A percentile compares a stretch with the other conserved stretches of the same genome.
Conservation (phyloP, 2,888 invertebrate species). For the Ochlodes sylvanus region DNA sequence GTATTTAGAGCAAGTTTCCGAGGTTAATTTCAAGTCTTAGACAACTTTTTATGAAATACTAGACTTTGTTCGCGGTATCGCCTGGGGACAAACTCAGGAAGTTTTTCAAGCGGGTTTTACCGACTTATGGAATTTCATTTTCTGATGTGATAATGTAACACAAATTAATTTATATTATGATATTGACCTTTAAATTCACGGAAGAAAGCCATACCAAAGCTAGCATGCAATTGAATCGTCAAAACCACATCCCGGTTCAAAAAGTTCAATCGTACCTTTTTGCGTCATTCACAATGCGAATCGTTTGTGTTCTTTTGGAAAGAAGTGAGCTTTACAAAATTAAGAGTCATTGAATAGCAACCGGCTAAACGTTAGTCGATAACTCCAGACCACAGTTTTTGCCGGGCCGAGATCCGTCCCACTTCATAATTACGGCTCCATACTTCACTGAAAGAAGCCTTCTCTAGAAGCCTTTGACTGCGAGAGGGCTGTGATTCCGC, state of each 20-base stretch:
- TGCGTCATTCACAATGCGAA: not conserved
- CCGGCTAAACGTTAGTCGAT: slow-evolving; percentile 38
- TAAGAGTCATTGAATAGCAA: slow-evolving; percentile 40
- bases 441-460: slow-evolving; percentile 40
- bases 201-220: no score
- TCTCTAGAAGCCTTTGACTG: slow-evolving; percentile 47
- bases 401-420: slow-evolving; percentile 25
- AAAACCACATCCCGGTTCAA: not conserved
- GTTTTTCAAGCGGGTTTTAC: no score
- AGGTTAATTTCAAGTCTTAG: no score
- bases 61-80: no score
- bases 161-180: no score
- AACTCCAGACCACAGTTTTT: slow-evolving; percentile 33
- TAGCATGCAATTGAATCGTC: not conserved
- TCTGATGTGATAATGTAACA: no score
- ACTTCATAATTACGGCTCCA: slow-evolving; percentile 43
- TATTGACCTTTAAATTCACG: no score
- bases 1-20: no score
- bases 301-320: slow-evolving; percentile 28
- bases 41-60: no score
- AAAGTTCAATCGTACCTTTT: not conserved
- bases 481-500: slow-evolving; percentile 43
- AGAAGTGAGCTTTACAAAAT: slow-evolving; percentile 33
- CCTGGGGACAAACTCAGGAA: no score
- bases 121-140: no score